Conservation (phyloP, 1,140 invertebrate species). For the Acromyrmex heyeri region DNA sequence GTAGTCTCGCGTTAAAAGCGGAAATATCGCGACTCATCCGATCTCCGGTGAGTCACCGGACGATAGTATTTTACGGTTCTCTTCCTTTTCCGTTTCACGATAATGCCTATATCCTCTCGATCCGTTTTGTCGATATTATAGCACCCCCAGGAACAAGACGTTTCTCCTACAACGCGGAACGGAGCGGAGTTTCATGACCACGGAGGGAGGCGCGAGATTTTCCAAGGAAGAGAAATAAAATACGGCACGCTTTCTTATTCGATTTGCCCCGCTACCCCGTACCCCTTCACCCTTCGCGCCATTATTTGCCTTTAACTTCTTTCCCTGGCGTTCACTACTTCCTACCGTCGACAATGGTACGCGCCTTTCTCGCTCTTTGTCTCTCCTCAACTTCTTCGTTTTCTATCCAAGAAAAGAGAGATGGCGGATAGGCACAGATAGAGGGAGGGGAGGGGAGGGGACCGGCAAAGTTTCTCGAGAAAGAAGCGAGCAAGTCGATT, state of each 20-base stretch:
- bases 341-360: slow-evolving; percentile 61
- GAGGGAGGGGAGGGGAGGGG: background rate
- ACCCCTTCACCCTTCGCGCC: slow-evolving; percentile 39
- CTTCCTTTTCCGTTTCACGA: slow-evolving; percentile 18
- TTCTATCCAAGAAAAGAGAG: slow-evolving; percentile 4
- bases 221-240: slow-evolving; percentile 68
- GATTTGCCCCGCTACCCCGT: slow-evolving; percentile 52
- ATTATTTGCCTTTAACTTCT: slow-evolving; percentile 72
- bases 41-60: slow-evolving; percentile 41
- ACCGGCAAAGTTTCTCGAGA: slow-evolving; percentile 19
- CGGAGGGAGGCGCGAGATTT: slow-evolving; percentile 56
- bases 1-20: slow-evolving; percentile 45
- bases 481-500: slow-evolving; percentile 66
- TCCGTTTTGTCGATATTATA: slow-evolving; percentile 62
- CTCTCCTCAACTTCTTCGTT: slow-evolving; percentile 35
- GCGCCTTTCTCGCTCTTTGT: slow-evolving; percentile 54
- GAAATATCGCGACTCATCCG: slow-evolving; percentile 48
- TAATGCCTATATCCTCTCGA: slow-evolving; percentile 63
- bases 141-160: slow-evolving; percentile 58
- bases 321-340: slow-evolving; percentile 46
- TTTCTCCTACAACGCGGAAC: slow-evolving; percentile 27
- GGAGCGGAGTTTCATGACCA: slow-evolving; percentile 53
- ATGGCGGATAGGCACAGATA: background rate
- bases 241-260: slow-evolving; percentile 64
- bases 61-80: slow-evolving; percentile 46